Evolutionary conservation across 2,888 invertebrate species (phyloP).

Genomic region (Troilus luridus): DNA sequence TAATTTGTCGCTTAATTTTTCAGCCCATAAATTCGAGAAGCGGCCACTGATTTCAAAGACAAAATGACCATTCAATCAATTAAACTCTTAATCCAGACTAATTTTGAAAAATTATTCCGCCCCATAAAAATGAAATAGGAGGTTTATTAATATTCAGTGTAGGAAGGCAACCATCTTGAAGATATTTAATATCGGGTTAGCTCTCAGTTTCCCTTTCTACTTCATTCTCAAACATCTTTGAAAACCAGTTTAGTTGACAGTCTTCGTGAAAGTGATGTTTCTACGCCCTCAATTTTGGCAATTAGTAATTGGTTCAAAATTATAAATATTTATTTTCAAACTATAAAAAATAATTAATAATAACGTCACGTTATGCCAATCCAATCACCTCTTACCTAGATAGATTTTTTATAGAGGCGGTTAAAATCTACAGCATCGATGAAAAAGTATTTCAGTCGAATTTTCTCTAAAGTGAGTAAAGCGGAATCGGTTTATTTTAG

Average conservation of each 20-base stretch:
- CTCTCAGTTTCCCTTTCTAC: conserved; percentile 11
- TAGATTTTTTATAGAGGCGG: too few relatives aligned
- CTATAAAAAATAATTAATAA: neutral
- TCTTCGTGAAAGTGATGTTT: conserved; percentile 36
- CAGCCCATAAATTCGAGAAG: neutral
- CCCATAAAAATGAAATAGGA: conserved; percentile 2
- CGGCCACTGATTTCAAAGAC: neutral
- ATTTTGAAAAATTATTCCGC: neutral
- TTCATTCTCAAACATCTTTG: neutral
- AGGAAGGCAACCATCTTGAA: neutral
- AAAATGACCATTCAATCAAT: conserved; percentile 9
- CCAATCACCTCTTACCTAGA: neutral
- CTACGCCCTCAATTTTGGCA: neutral
- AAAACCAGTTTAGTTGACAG: conserved; percentile 20
- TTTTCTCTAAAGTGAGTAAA: too few relatives aligned
- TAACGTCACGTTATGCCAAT: neutral
- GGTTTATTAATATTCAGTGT: neutral
- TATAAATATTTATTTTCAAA: neutral
- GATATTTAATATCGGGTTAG: conserved; percentile 20
- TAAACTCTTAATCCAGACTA: neutral
- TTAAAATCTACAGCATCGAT: too few relatives aligned
- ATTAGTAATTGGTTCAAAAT: neutral
- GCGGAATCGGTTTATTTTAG: too few relatives aligned
- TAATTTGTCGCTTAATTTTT: neutral
- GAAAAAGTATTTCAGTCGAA: too few relatives aligned